Evolutionary conservation across 1,140 invertebrate genomes (phyloP), one percentile per base, ranked within the genome.

Genomic region (Drosophila pseudoananassae): DNA sequence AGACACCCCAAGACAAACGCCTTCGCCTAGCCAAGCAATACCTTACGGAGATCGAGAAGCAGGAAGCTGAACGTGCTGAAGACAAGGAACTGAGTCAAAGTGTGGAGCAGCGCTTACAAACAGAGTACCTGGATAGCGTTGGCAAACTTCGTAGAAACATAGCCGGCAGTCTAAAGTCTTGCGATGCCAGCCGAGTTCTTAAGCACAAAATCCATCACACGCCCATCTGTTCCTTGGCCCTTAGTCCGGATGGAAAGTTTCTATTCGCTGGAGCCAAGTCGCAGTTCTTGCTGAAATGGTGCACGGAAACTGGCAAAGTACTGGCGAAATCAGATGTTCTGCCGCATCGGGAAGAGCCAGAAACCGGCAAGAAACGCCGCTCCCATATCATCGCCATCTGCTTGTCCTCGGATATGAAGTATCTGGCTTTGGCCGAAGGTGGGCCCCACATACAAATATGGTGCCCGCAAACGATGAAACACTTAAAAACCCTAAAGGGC

Each of bases 251-350:
- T 92, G 94, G 94, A 33, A 93, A 95, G 85, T 95, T 93, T 91
- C 92, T 97, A 0, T 99, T 95, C 91, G 96, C 95, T 40, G 97
- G 96, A 0, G 97, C 96, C 49, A 99, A 99, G 93, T 97, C 98
- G 92, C 95, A 96, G 47, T 93, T 93, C 45, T 94, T 99, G 50
- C 94, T 98, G 9, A 98, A 98, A 94, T 99, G 97, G 93, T 91
- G 92, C 49, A 91, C 94, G 12, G 92, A 92, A 61, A 93, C 92
- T 27, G 53, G 64, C 4, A 88, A 91, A 33, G 55, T 87, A 10
- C 14, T 82, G n/a, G 90, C 70, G 9, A 77, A 72, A 56, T 78
- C 71, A 10, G 82, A 92, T 75, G 88, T 91, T 0, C 49, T 92
- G 77, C 75, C 94, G 1, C 92, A 92, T n/a, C 82, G 88, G 40